Evolutionary conservation across 2,113 vertebrate genomes (phyloP).

Genomic region (Halcyon malimbica): DNA sequence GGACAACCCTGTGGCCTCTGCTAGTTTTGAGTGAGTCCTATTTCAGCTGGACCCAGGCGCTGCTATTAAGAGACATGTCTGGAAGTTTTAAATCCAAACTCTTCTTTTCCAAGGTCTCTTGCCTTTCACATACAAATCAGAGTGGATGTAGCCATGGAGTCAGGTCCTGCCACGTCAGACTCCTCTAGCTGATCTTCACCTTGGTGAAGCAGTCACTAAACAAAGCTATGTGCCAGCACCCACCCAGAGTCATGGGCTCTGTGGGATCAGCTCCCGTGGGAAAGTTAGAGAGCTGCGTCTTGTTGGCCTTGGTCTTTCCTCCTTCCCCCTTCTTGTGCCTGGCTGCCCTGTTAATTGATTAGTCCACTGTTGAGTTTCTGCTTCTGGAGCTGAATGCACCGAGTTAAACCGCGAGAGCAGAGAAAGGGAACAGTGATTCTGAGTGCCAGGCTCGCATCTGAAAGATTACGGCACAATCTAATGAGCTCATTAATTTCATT

Average conservation of each 20-base stretch:
- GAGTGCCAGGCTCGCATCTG: constrained; percentile 40
- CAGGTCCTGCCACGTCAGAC: accelerated
- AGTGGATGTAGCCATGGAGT: not conserved
- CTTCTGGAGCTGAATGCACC: not conserved
- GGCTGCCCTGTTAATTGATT: constrained; percentile 31
- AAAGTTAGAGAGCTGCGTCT: not conserved
- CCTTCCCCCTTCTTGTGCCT: not conserved
- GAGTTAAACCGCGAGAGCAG: not conserved
- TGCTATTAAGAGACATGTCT: not conserved
- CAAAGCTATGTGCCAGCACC: not conserved
- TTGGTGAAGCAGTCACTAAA: not conserved
- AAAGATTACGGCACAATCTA: constrained; percentile 70
- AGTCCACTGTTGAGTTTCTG: not conserved
- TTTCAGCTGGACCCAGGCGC: not conserved
- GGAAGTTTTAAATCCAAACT: not conserved
- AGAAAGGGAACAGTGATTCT: not conserved
- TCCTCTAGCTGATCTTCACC: not conserved
- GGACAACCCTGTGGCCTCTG: accelerated
- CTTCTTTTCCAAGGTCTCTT: not conserved
- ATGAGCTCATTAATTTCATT: constrained; percentile 77
- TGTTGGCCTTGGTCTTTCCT: not conserved
- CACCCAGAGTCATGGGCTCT: not conserved
- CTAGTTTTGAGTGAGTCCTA: not conserved
- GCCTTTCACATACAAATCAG: not conserved
- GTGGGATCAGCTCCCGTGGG: not conserved